A percentile compares a stretch with the other conserved stretches of the same genome.
Conservation (phyloP, 2,888 invertebrate genomes). For the Cordilura impudica region DNA sequence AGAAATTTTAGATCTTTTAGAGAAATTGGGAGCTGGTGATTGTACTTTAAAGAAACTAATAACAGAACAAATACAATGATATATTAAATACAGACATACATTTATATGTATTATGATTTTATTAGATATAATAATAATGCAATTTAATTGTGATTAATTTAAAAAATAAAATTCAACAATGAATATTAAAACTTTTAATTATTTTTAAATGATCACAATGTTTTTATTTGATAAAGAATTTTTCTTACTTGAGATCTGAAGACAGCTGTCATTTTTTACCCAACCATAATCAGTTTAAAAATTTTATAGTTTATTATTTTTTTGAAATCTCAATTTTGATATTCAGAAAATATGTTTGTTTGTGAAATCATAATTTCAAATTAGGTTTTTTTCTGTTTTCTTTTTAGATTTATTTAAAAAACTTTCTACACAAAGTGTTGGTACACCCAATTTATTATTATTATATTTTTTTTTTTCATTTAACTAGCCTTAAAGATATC, state of each 20-base stretch:
- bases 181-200: slow-evolving; percentile 12
- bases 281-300: background rate
- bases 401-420: background rate
- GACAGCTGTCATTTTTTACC: slow-evolving; percentile 64
- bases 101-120: slow-evolving; percentile 11
- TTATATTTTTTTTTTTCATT: background rate
- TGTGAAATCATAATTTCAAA: slow-evolving; percentile 43
- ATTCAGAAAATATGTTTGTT: slow-evolving; percentile 18
- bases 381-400: slow-evolving; percentile 1
- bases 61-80: slow-evolving; percentile 71
- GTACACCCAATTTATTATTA: background rate
- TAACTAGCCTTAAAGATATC: slow-evolving; percentile 49
- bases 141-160: slow-evolving; percentile 18
- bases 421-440: background rate
- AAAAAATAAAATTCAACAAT: slow-evolving; percentile 10
- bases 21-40: slow-evolving; percentile 76
- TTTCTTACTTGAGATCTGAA: slow-evolving; percentile 58
- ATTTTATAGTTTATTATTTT: background rate
- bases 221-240: slow-evolving; percentile 54
- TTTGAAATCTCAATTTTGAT: background rate
- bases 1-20: slow-evolving; percentile 74
- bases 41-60: slow-evolving; percentile 76
- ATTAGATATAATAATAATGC: slow-evolving; percentile 1
- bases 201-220: slow-evolving; percentile 55
- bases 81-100: too few relatives aligned